These are phyloP conservation scores for Dendrolimus kikuchii DNA, from an alignment of 1,140 invertebrate species.

Conservation along the genomic window DNA sequence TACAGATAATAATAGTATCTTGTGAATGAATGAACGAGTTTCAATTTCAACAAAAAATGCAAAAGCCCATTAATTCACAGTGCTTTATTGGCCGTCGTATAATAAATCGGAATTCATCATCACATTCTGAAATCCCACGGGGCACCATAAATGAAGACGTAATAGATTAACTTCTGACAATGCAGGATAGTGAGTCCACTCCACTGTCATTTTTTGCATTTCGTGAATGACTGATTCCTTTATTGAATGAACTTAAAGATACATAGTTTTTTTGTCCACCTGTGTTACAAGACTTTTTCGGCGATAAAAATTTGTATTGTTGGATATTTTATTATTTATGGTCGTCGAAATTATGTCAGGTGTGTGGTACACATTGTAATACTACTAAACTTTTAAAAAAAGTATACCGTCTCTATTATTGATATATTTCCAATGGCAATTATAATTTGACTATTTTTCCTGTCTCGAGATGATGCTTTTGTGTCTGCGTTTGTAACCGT, in stretches of 20 bases:
- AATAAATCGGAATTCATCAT: constrained; percentile 42
- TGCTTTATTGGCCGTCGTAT: constrained; percentile 20
- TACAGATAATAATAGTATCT: background rate
- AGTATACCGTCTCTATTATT: too few relatives aligned
- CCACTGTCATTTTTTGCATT: constrained; percentile 38
- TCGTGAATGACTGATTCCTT: constrained; percentile 30
- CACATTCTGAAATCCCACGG: constrained; percentile 44
- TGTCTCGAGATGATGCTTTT: too few relatives aligned
- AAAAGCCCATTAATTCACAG: constrained; percentile 3
- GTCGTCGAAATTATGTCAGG: constrained; percentile 19
- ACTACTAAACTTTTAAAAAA: too few relatives aligned
- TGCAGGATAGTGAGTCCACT: constrained; percentile 13
- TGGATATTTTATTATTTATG: constrained; percentile 53
- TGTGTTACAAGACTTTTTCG: constrained; percentile 30
- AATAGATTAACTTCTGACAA: constrained; percentile 50
- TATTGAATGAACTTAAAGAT: constrained; percentile 34
- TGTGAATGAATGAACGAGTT: constrained; percentile 3
- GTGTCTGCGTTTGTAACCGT: too few relatives aligned
- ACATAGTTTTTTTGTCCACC: constrained; percentile 33
- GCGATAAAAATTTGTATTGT: constrained; percentile 63
- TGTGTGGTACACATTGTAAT: too few relatives aligned
- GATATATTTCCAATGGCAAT: too few relatives aligned
- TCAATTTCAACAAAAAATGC: constrained; percentile 5
- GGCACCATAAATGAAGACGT: constrained; percentile 47
- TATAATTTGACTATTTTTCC: too few relatives aligned